Conservation (phyloP, 2,888 invertebrate species). For the Eupithecia tripunctaria region DNA sequence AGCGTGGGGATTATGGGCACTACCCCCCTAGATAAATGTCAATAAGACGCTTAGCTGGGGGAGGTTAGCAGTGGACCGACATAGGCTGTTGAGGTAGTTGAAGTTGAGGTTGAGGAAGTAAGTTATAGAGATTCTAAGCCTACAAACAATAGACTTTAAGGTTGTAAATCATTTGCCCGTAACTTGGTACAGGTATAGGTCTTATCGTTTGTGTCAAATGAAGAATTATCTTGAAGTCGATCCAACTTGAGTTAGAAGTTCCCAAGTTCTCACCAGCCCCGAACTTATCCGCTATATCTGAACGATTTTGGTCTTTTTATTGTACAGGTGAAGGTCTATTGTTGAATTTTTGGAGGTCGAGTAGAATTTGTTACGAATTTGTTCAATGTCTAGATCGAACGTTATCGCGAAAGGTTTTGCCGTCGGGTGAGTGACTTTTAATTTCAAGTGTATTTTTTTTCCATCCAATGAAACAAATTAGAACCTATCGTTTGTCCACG, state of each 20-base stretch:
- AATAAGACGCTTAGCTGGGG: no score
- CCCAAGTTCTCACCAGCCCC: not conserved
- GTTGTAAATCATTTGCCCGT: not conserved
- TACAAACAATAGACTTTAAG: not conserved
- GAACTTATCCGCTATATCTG: not conserved
- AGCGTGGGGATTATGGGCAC: no score
- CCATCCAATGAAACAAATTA: no score
- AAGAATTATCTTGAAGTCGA: slow-evolving; percentile 59
- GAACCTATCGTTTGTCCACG: no score
- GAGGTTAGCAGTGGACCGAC: no score
- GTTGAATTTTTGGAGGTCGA: not conserved
- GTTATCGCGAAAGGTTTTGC: not conserved
- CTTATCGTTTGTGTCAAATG: slow-evolving; percentile 35
- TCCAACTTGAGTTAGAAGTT: slow-evolving; percentile 58
- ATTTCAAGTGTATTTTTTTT: not conserved
- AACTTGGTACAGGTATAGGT: slow-evolving; percentile 20
- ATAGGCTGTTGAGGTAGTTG: no score
- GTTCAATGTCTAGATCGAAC: slow-evolving; percentile 9
- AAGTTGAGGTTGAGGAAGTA: no score
- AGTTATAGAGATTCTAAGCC: no score
- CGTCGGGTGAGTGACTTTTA: not conserved
- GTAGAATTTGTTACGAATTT: slow-evolving; percentile 3
- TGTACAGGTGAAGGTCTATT: not conserved
- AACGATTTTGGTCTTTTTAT: not conserved
- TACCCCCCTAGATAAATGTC: no score